Base-by-base conservation (phyloP, 2,888 invertebrate species). In the Apantesis nais region DNA sequence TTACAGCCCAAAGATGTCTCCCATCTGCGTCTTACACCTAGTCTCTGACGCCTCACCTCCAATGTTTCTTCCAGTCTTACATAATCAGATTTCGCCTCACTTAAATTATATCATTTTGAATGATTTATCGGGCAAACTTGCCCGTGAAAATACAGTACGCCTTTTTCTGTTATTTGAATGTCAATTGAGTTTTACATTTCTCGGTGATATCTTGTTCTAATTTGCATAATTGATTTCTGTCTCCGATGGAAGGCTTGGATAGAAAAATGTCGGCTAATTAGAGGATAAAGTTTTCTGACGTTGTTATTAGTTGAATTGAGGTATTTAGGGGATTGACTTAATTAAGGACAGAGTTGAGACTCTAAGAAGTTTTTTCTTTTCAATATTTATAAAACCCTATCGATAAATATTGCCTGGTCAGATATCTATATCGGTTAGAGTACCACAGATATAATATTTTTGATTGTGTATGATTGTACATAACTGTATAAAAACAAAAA, bases 41-140 rank as follows among this genome's bases (percentile, higher is more conserved):
- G 58, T 85, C 84, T 79, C 19, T 84, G 85, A 1, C 55, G 19
- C 65, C 73, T 74, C 71, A 73, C 74, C 76, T 74, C 78, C 62
- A 75, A 79, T 78, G 82, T 83, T 85, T 78, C 81, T 83, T 81
- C 76, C 76, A 58, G 71, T 72, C 63, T 76, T 84, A 85, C 88
- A 86, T 92, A 92, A 92, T 90, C 91, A 89, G 89, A 91, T 92
- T 90, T 86, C 76, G 86, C 84, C 87, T 86, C 77, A 86, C 84
- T 88, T 86, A 89, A 92, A 90, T 92, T 92, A 90, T 89, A 89
- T 85, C 85, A 88, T 87, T 89, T 88, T 84, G 86, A 89, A 90
- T 90, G 90, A 92, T 92, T 91, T 91, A 92, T 91, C 84, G 83
- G 74, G 74, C 74, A 86, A 89, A 88, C 84, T 89, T 88, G 82